These are phyloP conservation scores for Rhipidura dahli DNA, from an alignment of 2,113 vertebrate genomes.

Conservation along the genomic window DNA sequence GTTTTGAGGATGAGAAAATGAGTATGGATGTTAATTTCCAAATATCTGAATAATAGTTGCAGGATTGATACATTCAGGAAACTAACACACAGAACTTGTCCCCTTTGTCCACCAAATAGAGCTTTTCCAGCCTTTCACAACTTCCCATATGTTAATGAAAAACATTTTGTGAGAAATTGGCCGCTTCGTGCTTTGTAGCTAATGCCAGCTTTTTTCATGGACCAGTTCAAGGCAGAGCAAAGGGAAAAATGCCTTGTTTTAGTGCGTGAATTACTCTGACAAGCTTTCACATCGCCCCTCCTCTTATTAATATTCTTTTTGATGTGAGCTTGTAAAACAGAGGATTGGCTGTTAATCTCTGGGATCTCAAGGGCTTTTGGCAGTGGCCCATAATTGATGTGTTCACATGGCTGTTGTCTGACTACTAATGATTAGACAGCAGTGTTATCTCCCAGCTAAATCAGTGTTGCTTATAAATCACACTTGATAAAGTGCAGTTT, in stretches of 20 bases:
- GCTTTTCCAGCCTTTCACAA: slow-evolving; percentile 68
- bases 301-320: slow-evolving; percentile 86
- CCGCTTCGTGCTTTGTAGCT: slow-evolving; percentile 56
- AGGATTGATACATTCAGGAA: slow-evolving; percentile 31
- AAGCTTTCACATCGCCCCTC: slow-evolving; percentile 74
- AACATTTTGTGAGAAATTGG: slow-evolving; percentile 75
- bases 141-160: slow-evolving; percentile 75
- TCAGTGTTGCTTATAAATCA: slow-evolving; percentile 82
- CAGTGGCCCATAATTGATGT: slow-evolving; percentile 84
- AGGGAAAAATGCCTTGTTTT: slow-evolving; percentile 64
- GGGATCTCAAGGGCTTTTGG: slow-evolving; percentile 83
- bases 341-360: slow-evolving; percentile 84
- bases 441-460: slow-evolving; percentile 78
- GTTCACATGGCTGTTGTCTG: slow-evolving; percentile 82
- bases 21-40: slow-evolving; percentile 11
- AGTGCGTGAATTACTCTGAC: slow-evolving; percentile 75
- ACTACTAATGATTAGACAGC: slow-evolving; percentile 82
- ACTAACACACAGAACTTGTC: neutral
- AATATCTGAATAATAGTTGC: slow-evolving; percentile 26
- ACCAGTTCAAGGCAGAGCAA: slow-evolving; percentile 66
- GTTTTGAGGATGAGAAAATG: neutral
- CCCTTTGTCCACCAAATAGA: slow-evolving; percentile 57
- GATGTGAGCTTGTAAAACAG: slow-evolving; percentile 84
- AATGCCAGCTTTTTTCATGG: slow-evolving; percentile 74
- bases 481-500: slow-evolving; percentile 75